Evolutionary conservation across 2,888 invertebrate species (phyloP), one percentile per base, ranked within the genome.

Genomic region (Elegia similella): DNA sequence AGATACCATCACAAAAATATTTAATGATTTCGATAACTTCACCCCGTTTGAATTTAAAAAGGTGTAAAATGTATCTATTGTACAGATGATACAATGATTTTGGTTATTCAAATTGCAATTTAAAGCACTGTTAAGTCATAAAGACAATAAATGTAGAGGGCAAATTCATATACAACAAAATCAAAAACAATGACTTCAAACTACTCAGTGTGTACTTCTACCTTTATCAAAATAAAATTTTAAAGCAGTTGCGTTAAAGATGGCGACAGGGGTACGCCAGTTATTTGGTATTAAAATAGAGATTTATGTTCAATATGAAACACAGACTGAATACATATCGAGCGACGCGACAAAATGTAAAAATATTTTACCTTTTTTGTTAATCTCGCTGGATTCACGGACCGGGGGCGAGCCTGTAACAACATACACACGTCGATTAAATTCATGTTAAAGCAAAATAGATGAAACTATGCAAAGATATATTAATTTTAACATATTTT

Each of bases 341-440:
- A 65, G 53, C 58, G 58, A 43, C 57, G 43, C 55, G 57, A 43
- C 38, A 29, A 34, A 55, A 61, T 57, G 58, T 63, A 57, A 53
- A 68, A 61, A 61, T 50, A 55, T 61, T 62, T 67, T 85, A 90
- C 90, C 89, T 89, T 89, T 89, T 74, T 89, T 88, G 70, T 71
- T 86, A 75, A 78, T 83, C 72, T 90, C 90, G 70, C 67, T 71
- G 66, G 85, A 62, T 72, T 87, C 89, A 54, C 81, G 76, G 69
- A 87, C 89, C 62, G 86, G 87, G 53, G 90, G 79, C 63, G 84
- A 81, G 69, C 84, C 89, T 90, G 84, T 50, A 88, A 87, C 75
- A 80, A 80, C 56, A 65, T 58, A 73, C 42, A 53, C 12, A 42
- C 8, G 13, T 42, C 42, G 8, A 53, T 53, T 53, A 53, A 42